Evolutionary conservation across 2,797 vertebrate genomes (phyloP).

Genomic region (Nyctalus aviator): DNA sequence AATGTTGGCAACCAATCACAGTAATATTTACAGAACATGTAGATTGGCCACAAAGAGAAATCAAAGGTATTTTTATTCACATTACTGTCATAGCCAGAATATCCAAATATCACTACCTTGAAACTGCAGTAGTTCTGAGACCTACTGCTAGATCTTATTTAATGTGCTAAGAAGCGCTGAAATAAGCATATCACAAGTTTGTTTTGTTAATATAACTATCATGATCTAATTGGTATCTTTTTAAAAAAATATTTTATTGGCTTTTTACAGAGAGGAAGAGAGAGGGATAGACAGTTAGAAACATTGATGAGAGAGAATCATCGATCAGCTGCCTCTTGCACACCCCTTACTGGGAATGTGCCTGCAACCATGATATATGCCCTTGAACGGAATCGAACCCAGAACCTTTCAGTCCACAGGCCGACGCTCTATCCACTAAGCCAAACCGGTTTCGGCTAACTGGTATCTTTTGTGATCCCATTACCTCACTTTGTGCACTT

Average conservation of each 20-base stretch:
- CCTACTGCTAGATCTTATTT: conserved; percentile 29
- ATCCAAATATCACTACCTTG: conserved; percentile 53
- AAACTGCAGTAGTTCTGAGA: conserved; percentile 59
- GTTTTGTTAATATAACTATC: conserved; percentile 23
- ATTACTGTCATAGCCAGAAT: conserved; percentile 37
- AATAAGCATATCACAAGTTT: conserved; percentile 26
- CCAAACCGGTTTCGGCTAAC: background rate
- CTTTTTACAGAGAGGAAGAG: no score
- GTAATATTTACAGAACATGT: conserved; percentile 69
- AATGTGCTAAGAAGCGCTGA: conserved; percentile 44
- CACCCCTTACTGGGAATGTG: no score
- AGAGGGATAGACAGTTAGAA: no score
- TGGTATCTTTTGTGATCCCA: conserved; percentile 7
- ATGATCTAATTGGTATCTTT: background rate
- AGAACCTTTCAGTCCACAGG: no score
- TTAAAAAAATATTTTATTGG: background rate
- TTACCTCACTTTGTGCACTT: conserved; percentile 49
- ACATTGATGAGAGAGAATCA: no score
- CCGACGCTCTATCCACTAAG: no score
- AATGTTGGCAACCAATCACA: conserved; percentile 39
- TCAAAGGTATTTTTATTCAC: conserved; percentile 60
- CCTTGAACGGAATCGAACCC: no score
- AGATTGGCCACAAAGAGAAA: conserved; percentile 62
- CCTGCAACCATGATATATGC: no score
- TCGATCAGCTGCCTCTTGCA: no score